Evolutionary conservation across 1,140 invertebrate species (phyloP).

Genomic region (Solenopsis invicta): DNA sequence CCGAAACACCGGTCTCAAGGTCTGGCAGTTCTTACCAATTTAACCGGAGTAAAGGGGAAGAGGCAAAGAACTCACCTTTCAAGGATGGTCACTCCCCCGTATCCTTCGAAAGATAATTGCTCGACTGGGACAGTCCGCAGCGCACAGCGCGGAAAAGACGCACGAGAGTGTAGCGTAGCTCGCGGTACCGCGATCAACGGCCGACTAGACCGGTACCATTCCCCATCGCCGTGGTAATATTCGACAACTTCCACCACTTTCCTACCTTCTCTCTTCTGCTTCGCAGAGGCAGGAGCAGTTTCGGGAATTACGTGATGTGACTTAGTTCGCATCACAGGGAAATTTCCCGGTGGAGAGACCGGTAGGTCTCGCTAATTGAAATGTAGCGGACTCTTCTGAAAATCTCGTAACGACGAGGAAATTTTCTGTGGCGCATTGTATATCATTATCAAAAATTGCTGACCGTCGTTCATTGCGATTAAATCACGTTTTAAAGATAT

Average conservation of each 20-base stretch:
- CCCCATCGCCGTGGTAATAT: slow-evolving; percentile 85
- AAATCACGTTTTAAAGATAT: neutral
- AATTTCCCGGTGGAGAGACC: neutral
- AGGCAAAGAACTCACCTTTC: slow-evolving; percentile 55
- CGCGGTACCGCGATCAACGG: slow-evolving; percentile 83
- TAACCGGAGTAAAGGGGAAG: neutral
- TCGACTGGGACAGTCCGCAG: slow-evolving; percentile 5
- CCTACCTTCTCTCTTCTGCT: slow-evolving; percentile 69
- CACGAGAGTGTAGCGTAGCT: slow-evolving; percentile 70
- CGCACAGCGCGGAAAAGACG: neutral
- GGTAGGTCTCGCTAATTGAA: neutral
- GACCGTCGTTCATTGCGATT: neutral
- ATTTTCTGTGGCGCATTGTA: neutral
- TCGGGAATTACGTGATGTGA: slow-evolving; percentile 33
- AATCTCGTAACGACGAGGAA: slow-evolving; percentile 6
- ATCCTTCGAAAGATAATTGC: slow-evolving; percentile 57
- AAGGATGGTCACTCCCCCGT: slow-evolving; percentile 44
- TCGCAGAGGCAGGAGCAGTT: slow-evolving; percentile 46
- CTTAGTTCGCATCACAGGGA: neutral
- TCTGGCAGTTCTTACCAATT: neutral
- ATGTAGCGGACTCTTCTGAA: neutral
- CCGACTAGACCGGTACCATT: slow-evolving; percentile 85
- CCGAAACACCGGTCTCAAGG: neutral
- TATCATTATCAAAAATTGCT: neutral
- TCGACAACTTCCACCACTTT: slow-evolving; percentile 85